These are phyloP conservation scores for Orthonyx spaldingii DNA, from an alignment of 2,113 vertebrate genomes.

Conservation along the genomic window DNA sequence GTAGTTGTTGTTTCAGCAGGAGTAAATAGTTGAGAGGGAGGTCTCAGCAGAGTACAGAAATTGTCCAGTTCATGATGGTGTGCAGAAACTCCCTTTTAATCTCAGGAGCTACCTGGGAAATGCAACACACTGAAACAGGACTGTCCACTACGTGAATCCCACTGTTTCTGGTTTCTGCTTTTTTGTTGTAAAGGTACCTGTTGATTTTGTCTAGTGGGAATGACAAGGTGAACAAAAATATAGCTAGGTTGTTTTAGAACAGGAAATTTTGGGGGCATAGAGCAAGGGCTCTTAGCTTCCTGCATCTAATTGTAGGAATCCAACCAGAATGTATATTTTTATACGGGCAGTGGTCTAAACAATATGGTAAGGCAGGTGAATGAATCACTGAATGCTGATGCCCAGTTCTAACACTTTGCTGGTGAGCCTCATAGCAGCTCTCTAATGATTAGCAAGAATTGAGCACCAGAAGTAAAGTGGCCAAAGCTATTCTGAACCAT, in stretches of 20 bases:
- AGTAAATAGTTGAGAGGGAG: not conserved
- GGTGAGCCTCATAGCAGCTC: not conserved
- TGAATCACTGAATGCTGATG: not conserved
- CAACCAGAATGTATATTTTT: not conserved
- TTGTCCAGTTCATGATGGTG: rapidly evolving
- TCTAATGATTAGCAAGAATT: not conserved
- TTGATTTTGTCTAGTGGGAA: not conserved
- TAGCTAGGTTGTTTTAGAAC: not conserved
- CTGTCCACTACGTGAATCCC: not conserved
- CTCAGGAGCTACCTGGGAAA: not conserved
- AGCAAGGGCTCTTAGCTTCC: not conserved
- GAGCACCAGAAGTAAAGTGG: not conserved
- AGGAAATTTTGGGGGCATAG: rapidly evolving
- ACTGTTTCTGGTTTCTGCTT: not conserved
- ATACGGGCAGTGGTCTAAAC: not conserved
- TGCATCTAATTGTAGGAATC: not conserved
- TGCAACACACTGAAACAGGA: not conserved
- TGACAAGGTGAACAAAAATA: not conserved
- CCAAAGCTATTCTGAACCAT: not conserved
- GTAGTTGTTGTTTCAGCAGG: not conserved
- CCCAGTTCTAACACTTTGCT: not conserved
- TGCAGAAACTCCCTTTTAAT: not conserved
- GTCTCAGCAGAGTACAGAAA: not conserved
- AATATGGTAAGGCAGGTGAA: not conserved
- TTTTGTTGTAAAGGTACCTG: not conserved